Evolutionary conservation across 1,140 invertebrate genomes (phyloP).

Genomic region (Drosophila tristis): DNA sequence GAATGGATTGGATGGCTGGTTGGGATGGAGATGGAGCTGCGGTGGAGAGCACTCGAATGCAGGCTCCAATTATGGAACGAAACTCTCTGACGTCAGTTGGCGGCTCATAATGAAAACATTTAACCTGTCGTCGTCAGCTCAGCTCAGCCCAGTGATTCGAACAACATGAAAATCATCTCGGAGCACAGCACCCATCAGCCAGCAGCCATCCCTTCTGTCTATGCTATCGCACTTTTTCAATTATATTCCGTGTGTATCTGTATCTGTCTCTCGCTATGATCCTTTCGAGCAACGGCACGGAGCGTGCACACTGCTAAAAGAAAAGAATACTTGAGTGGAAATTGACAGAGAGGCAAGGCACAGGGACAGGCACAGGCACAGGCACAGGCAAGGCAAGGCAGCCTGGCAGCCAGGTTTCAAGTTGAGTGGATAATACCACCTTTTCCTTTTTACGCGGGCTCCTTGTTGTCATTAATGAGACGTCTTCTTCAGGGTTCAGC

Average conservation of each 20-base stretch:
- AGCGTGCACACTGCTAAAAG: slow-evolving; percentile 24
- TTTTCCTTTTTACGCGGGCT: slow-evolving; percentile 73
- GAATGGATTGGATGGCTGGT: slow-evolving; percentile 15
- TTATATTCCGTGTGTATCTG: slow-evolving; percentile 51
- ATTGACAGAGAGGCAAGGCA: slow-evolving; percentile 61
- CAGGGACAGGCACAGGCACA: not conserved
- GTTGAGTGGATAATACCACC: slow-evolving; percentile 78
- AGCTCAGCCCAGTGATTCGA: slow-evolving; percentile 25
- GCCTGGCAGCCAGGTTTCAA: slow-evolving; percentile 21
- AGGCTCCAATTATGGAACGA: slow-evolving; percentile 77
- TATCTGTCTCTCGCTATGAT: slow-evolving; percentile 50
- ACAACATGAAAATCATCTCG: slow-evolving; percentile 55
- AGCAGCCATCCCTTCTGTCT: slow-evolving; percentile 16
- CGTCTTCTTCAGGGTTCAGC: slow-evolving; percentile 67
- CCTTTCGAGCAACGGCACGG: slow-evolving; percentile 68
- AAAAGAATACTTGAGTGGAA: slow-evolving; percentile 57
- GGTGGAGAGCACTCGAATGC: slow-evolving; percentile 72
- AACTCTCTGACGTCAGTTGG: slow-evolving; percentile 52
- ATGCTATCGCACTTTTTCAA: slow-evolving; percentile 57
- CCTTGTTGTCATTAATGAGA: slow-evolving; percentile 84
- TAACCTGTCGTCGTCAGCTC: slow-evolving; percentile 73
- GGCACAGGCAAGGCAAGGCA: not conserved
- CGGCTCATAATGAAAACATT: slow-evolving; percentile 82
- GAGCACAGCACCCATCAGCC: not conserved
- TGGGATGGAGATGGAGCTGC: slow-evolving; percentile 28